Evolutionary conservation across 2,888 invertebrate genomes (phyloP).

Genomic region (Tenthredo notha): DNA sequence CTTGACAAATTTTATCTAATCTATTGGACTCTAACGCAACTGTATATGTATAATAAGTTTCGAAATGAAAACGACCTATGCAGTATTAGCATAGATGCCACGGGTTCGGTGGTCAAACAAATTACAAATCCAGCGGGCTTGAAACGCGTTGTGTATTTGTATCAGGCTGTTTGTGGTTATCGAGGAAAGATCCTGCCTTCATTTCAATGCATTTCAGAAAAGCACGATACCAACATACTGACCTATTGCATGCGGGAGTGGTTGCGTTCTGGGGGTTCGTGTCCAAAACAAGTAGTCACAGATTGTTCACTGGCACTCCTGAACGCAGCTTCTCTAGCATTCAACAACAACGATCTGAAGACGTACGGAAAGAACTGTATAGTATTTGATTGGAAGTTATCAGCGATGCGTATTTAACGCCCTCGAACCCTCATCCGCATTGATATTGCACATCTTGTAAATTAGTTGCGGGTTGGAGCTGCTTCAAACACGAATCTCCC

Average conservation of each 20-base stretch:
- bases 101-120: constrained; percentile 59
- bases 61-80: constrained; percentile 53
- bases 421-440: constrained; percentile 58
- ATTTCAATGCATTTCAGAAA: constrained; percentile 63
- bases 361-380: constrained; percentile 58
- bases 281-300: constrained; percentile 49
- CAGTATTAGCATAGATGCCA: constrained; percentile 63
- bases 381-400: background rate
- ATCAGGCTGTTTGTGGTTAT: constrained; percentile 59
- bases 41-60: constrained; percentile 58
- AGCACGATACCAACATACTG: constrained; percentile 61
- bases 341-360: constrained; percentile 59
- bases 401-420: background rate
- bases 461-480: constrained; percentile 57
- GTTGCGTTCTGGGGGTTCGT: constrained; percentile 58
- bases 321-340: constrained; percentile 58
- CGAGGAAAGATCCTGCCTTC: constrained; percentile 60
- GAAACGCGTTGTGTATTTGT: constrained; percentile 59
- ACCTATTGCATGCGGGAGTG: constrained; percentile 61
- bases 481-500: constrained; percentile 54
- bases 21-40: constrained; percentile 60
- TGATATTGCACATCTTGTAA: constrained; percentile 65
- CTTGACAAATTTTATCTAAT: constrained; percentile 57
- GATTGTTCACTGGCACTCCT: no score
- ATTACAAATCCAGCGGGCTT: constrained; percentile 54